Evolutionary conservation across 2,113 vertebrate species (phyloP), one percentile per base, ranked within the genome.

Genomic region (Potamarius usumacintae): DNA sequence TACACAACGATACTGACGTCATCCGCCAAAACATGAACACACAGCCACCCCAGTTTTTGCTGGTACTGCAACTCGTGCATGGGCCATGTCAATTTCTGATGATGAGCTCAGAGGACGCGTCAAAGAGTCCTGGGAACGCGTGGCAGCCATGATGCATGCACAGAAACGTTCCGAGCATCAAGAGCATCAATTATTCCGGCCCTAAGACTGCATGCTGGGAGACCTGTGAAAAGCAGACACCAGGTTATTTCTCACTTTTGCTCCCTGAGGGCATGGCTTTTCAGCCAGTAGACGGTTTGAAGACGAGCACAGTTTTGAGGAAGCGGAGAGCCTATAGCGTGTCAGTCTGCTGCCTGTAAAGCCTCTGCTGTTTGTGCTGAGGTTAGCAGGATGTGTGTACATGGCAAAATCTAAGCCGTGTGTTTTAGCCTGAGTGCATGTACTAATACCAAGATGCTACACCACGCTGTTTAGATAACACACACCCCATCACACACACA

Each of bases 381-480:
- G 11, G 42, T 83, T 67, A 67, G 25, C 12, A 17, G 82, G 42
- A 12, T 30, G 25, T 76, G 65, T 86, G 71, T 82, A 27, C 14
- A 27, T 53, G 17, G 14, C 18, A 52, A 27, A 30, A 69, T 67
- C 12, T 8, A 87, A 78, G 53, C 25, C 76, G 30, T 60, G 30
- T 80, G 52, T 81, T 89, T 82, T 87, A 58, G 48, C 65, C 67
- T n/a, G 57, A 81, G 62, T 62, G 60, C 67, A 52, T 48, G 62
- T 65, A 83, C 34, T 79, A 78, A 42, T 42, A 48, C 50, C n/a
- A 83, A 85, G 80, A 63, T 84, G 72, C 76, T n/a, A 79, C 30
- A 52, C 53, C 58, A 30, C 17, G 53, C 67, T 50, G 27, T 62
- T 83, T 87, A 82, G 50, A 58, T 27, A 86, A 34, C 85, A 30